A percentile compares a stretch with the other conserved stretches of the same genome.
Evolutionary conservation across 2,888 invertebrate genomes (phyloP).

Genomic region (Drosophila monieri): DNA sequence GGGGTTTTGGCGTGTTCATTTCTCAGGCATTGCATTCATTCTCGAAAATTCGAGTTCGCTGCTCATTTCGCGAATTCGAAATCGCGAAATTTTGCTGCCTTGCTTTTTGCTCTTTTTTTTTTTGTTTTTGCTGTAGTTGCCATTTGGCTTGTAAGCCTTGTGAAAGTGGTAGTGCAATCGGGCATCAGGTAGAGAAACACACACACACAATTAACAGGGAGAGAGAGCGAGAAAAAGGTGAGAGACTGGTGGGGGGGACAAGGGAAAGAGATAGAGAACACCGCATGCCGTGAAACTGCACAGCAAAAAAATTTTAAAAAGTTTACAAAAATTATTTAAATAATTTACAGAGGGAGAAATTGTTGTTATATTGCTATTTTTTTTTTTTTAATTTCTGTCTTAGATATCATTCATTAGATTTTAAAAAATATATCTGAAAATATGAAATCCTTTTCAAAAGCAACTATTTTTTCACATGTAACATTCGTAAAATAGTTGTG

Average conservation of each 20-base stretch:
- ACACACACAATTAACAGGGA: constrained; percentile 36
- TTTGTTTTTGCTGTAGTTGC: constrained; percentile 27
- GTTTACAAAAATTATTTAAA: not conserved
- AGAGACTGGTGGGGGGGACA: constrained; percentile 4
- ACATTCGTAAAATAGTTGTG: constrained; percentile 65
- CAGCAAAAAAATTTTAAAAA: constrained; percentile 7
- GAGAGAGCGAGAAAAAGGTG: constrained; percentile 1
- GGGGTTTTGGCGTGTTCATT: constrained; percentile 53
- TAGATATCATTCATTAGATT: too few species aligned
- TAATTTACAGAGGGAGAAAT: not conserved
- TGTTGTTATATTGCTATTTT: not conserved
- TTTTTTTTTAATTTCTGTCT: not conserved
- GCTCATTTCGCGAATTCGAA: constrained; percentile 37
- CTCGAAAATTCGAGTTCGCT: constrained; percentile 68
- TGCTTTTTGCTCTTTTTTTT: constrained; percentile 44
- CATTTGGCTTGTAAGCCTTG: constrained; percentile 44
- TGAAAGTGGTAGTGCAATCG: constrained; percentile 77
- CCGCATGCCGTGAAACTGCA: constrained; percentile 27
- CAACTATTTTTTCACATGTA: constrained; percentile 12
- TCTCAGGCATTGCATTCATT: constrained; percentile 69
- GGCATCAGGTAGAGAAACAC: constrained; percentile 68
- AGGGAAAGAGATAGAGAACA: constrained; percentile 28
- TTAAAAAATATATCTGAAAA: not conserved
- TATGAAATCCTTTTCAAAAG: not conserved
- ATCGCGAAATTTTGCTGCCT: constrained; percentile 37